phyloP scores from a whole-genome alignment of 2,113 vertebrate species.

The human region DNA sequence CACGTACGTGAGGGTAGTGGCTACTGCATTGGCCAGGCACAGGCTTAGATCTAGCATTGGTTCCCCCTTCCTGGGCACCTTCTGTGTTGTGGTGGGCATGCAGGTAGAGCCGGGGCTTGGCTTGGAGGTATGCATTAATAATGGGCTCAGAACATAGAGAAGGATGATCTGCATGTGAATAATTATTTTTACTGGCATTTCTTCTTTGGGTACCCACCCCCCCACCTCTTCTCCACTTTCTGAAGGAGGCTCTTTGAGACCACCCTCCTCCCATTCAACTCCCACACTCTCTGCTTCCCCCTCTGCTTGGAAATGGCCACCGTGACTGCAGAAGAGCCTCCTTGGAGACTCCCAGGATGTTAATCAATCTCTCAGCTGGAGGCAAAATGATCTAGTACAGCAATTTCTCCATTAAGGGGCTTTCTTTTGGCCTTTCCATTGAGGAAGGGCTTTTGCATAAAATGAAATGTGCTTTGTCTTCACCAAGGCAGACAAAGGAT shows the following conservation, averaged over 20 bases:
- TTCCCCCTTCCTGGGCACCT: too few relatives aligned
- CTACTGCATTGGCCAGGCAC: not conserved
- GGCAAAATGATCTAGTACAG: constrained; percentile 57
- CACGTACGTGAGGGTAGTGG: accelerated
- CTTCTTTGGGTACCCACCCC: not conserved
- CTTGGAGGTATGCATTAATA: not conserved
- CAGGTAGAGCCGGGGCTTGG: not conserved
- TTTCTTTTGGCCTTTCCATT: constrained; percentile 63
- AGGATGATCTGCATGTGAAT: not conserved
- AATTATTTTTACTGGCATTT: not conserved
- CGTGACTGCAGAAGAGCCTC: not conserved
- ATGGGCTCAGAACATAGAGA: not conserved
- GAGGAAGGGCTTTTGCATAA: constrained; percentile 58
- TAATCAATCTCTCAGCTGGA: constrained; percentile 68
- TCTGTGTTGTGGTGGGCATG: not conserved
- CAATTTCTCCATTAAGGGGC: constrained; percentile 48
- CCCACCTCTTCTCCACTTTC: not conserved
- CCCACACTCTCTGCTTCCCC: not conserved
- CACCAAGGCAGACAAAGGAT: constrained; percentile 45
- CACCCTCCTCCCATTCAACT: not conserved
- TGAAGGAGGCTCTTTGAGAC: not conserved
- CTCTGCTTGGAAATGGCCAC: constrained; percentile 11
- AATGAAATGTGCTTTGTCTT: constrained; percentile 55
- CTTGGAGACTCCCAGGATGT: constrained; percentile 36
- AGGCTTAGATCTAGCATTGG: not conserved